These are phyloP conservation scores for Aselliscus stoliczkanus DNA, from an alignment of 2,797 vertebrate genomes.

Conservation along the genomic window DNA sequence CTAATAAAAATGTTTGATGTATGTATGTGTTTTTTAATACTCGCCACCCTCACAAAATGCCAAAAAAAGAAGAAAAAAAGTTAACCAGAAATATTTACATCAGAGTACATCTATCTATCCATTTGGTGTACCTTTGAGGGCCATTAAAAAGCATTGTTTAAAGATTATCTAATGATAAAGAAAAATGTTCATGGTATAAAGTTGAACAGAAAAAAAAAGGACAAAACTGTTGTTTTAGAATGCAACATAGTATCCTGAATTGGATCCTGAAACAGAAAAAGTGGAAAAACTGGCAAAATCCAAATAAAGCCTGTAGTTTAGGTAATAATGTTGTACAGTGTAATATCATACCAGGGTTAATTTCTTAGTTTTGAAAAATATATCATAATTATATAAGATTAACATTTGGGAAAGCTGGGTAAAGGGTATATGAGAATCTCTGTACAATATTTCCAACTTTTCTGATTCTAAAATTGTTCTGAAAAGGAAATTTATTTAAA, in stretches of 20 bases:
- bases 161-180: not conserved
- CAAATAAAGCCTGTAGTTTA: not conserved
- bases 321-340: not conserved
- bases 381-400: not conserved
- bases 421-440: not conserved
- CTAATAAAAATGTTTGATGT: not conserved
- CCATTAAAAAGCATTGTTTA: constrained; percentile 7
- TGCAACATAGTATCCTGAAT: not conserved
- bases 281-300: not conserved
- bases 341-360: not conserved
- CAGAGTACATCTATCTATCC: not conserved
- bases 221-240: not conserved
- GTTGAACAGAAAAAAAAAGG: not conserved
- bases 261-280: not conserved
- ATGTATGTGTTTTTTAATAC: not conserved
- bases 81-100: not conserved
- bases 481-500: not conserved
- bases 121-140: not conserved
- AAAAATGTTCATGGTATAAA: not conserved
- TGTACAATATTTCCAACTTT: not conserved
- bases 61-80: not conserved
- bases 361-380: not conserved
- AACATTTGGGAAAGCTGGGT: not conserved
- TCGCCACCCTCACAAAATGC: not conserved
- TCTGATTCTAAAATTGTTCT: constrained; percentile 23